Percentiles rank a stretch among this genome's conserved stretches.
Evolutionary conservation across 2,113 vertebrate species (phyloP).

Genomic region (Silurus glanis): DNA sequence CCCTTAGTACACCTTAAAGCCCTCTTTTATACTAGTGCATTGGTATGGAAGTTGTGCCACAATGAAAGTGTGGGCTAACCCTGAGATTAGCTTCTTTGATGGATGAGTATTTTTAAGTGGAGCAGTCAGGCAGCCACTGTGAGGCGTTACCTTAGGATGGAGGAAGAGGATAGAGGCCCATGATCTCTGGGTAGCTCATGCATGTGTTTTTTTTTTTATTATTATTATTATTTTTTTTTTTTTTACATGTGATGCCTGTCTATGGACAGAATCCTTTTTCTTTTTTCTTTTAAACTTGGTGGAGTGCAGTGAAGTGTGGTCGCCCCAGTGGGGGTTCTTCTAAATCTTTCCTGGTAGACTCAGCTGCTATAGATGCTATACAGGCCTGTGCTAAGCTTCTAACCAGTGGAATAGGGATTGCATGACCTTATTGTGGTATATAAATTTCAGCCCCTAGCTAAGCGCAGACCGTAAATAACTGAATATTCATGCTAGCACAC

Average conservation of each 20-base stretch:
- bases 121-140: conserved; percentile 57
- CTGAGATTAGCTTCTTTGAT: conserved; percentile 71
- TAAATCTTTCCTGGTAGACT: conserved; percentile 10
- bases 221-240: no score
- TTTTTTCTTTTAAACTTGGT: conserved; percentile 13
- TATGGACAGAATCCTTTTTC: conserved; percentile 15
- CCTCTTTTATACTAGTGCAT: conserved; percentile 66
- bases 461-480: not conserved
- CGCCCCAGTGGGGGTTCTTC: not conserved
- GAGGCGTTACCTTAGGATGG: conserved; percentile 60
- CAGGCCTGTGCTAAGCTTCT: conserved; percentile 20
- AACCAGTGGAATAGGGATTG: conserved; percentile 21
- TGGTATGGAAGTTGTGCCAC: conserved; percentile 64
- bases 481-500: not conserved
- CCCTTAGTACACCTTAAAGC: conserved; percentile 39
- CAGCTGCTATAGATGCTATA: not conserved
- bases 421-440: conserved; percentile 4
- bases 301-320: conserved; percentile 18
- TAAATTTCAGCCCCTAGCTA: not conserved
- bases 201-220: conserved; percentile 27
- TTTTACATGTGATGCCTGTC: not conserved
- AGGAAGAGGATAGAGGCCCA: conserved; percentile 43
- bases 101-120: conserved; percentile 67
- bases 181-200: conserved; percentile 41
- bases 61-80: conserved; percentile 68